phyloP scores from a whole-genome alignment of 2,797 vertebrate species.

The Nyctibius grandis region DNA sequence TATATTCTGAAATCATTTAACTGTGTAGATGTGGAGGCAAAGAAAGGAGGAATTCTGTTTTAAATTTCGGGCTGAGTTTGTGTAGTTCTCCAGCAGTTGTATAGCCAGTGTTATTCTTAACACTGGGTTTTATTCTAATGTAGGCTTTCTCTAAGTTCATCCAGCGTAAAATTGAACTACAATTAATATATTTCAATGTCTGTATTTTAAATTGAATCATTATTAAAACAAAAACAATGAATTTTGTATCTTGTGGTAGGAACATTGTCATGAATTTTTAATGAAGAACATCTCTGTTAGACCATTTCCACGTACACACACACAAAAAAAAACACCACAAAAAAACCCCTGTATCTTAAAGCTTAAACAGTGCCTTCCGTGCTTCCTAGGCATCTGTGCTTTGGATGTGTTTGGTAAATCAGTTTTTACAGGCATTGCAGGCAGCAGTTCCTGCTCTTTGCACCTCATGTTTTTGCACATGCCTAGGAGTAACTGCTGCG shows the following conservation, averaged over 20 bases:
- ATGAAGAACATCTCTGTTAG: background rate
- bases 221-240: background rate
- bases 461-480: background rate
- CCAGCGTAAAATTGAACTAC: background rate
- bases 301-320: background rate
- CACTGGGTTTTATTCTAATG: background rate
- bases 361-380: background rate
- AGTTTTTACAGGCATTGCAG: background rate
- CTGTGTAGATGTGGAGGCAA: background rate
- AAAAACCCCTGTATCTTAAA: background rate
- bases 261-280: background rate
- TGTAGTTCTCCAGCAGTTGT: background rate
- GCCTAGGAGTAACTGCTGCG: background rate
- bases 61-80: background rate
- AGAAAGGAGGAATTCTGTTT: background rate
- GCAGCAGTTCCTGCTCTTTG: background rate
- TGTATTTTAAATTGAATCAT: background rate
- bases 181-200: background rate
- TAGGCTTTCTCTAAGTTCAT: background rate
- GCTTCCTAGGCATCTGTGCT: background rate
- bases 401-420: background rate
- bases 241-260: background rate
- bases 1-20: background rate
- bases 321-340: background rate
- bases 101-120: background rate